These are phyloP conservation scores for Plestiodon gilberti DNA, from an alignment of 2,113 vertebrate species.

Conservation along the genomic window DNA sequence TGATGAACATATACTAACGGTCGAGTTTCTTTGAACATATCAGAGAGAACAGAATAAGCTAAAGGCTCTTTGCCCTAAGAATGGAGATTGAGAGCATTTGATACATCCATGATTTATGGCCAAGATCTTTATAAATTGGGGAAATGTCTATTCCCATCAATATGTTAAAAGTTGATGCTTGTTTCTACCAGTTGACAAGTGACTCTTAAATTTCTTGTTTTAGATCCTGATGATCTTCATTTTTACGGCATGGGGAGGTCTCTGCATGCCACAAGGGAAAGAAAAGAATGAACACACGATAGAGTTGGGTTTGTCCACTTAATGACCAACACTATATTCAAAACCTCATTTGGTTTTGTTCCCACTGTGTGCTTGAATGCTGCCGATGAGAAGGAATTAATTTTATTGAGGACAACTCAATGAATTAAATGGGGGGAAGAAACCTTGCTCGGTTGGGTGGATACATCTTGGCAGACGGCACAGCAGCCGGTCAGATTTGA, in stretches of 20 bases:
- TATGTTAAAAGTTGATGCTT: not conserved
- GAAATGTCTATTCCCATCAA: not conserved
- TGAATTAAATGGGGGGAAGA: slow-evolving; percentile 75
- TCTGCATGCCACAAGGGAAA: slow-evolving; percentile 36
- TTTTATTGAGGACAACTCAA: slow-evolving; percentile 71
- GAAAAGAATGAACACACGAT: slow-evolving; percentile 69
- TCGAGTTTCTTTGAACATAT: not conserved
- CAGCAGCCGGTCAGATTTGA: slow-evolving; percentile 74
- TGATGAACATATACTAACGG: not conserved
- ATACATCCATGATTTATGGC: slow-evolving; percentile 38
- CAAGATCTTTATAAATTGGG: not conserved
- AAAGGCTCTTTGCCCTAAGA: not conserved
- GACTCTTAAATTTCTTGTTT: slow-evolving; percentile 39
- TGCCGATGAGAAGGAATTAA: slow-evolving; percentile 77
- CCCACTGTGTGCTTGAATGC: slow-evolving; percentile 67
- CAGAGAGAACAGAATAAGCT: not conserved
- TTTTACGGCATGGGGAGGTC: slow-evolving; percentile 23
- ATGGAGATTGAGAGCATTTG: not conserved
- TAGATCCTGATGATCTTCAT: slow-evolving; percentile 51
- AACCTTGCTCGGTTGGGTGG: slow-evolving; percentile 80
- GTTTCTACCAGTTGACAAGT: not conserved
- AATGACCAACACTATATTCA: slow-evolving; percentile 88
- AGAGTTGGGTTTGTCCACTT: slow-evolving; percentile 72
- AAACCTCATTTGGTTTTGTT: slow-evolving; percentile 79
- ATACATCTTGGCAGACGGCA: slow-evolving; percentile 82